These are phyloP conservation scores for Atlantisia rogersi DNA, from an alignment of 2,113 vertebrate species.

Conservation along the genomic window DNA sequence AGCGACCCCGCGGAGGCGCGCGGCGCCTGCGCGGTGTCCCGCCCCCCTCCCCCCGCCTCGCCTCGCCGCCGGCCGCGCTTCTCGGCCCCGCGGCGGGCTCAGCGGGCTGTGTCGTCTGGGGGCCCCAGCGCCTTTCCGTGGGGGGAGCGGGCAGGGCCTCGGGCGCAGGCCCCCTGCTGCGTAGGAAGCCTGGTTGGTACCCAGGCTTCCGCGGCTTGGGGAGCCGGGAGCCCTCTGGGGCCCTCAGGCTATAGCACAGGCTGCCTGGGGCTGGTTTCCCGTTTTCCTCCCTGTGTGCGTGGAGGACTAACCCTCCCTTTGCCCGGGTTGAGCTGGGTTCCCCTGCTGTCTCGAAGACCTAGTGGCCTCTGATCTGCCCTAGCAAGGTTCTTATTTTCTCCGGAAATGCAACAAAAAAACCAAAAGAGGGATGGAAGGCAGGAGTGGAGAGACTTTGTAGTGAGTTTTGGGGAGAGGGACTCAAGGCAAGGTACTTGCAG, in stretches of 20 bases:
- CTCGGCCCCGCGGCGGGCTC: not conserved
- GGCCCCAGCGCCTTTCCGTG: not conserved
- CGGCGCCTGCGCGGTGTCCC: not conserved
- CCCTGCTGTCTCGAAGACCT: not conserved
- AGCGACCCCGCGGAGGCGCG: not conserved
- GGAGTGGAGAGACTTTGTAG: not conserved
- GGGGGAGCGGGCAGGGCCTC: too few relatives aligned
- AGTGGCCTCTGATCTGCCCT: rapidly evolving
- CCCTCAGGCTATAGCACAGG: rapidly evolving
- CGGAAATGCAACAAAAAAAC: rapidly evolving
- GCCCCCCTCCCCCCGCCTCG: too few relatives aligned
- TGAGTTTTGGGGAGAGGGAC: not conserved
- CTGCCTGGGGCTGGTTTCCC: not conserved
- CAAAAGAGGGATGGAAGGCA: too few relatives aligned
- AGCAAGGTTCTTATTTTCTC: not conserved
- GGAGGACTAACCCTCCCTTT: not conserved
- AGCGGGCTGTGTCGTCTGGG: not conserved
- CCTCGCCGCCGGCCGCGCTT: not conserved
- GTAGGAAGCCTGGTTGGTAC: rapidly evolving
- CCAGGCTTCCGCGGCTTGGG: rapidly evolving
- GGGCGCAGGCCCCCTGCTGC: not conserved
- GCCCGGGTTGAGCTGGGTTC: not conserved
- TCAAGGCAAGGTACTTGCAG: not conserved
- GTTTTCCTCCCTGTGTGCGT: not conserved
- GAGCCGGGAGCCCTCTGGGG: not conserved